phyloP scores from a whole-genome alignment of 2,797 vertebrate species.

The Paguma larvata region DNA sequence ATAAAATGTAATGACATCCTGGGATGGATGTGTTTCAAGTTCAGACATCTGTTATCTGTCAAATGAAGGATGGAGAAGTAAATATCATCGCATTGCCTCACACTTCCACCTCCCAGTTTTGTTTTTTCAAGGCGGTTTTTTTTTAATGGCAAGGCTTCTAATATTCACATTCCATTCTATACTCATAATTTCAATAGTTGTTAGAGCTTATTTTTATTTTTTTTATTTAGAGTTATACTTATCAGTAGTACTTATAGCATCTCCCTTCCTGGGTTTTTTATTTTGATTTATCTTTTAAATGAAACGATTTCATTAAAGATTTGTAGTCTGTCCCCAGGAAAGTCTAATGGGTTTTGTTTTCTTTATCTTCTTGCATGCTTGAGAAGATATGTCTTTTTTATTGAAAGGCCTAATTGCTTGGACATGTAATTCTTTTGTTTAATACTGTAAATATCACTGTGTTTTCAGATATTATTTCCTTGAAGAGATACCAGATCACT shows the following conservation, averaged over 20 bases:
- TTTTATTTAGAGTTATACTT: neutral
- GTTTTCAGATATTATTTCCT: neutral
- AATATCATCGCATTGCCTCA: neutral
- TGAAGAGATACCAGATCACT: neutral
- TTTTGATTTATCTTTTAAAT: neutral
- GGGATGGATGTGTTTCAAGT: constrained; percentile 59
- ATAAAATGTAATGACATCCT: constrained; percentile 33
- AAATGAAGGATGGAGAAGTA: constrained; percentile 7
- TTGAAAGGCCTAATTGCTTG: neutral
- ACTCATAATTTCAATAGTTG: neutral
- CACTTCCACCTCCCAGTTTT: neutral
- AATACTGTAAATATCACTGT: neutral
- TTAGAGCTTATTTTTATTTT: neutral
- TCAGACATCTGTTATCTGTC: constrained; percentile 59
- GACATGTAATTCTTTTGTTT: neutral
- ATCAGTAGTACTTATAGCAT: neutral
- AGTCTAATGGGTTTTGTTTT: neutral
- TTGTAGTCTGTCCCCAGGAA: neutral
- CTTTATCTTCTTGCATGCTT: neutral
- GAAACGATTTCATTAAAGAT: neutral
- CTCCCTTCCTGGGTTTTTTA: neutral
- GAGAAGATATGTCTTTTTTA: neutral
- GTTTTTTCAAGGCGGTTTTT: constrained; percentile 46
- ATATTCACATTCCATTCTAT: neutral
- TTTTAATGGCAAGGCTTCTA: neutral